phyloP scores from a whole-genome alignment of 1,140 invertebrate genomes.

The Hypsibius dujardini region DNA sequence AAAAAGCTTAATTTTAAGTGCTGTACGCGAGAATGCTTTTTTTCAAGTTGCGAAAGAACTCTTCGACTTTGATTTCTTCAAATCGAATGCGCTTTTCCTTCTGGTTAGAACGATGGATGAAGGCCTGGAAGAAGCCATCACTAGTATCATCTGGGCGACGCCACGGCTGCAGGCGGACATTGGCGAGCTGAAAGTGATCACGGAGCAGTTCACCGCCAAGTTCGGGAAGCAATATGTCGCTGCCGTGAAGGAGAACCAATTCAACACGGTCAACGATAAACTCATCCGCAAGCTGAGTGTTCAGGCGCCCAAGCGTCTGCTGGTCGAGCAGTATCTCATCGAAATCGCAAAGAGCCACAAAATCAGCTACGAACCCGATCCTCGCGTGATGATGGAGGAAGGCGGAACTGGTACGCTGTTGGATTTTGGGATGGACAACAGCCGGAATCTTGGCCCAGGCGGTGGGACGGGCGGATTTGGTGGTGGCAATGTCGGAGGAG shows the following conservation, averaged over 20 bases:
- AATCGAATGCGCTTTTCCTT: no score
- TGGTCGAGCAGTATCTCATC: constrained; percentile 85
- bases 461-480: not conserved
- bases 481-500: not conserved
- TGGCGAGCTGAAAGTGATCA: constrained; percentile 72
- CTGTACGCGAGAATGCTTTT: not conserved
- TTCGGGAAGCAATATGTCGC: constrained; percentile 76
- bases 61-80: constrained; percentile 17
- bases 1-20: not conserved
- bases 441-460: not conserved
- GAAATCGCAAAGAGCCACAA: constrained; percentile 92
- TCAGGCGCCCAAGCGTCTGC: constrained; percentile 80
- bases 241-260: constrained; percentile 53
- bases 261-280: constrained; percentile 75
- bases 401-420: constrained; percentile 58
- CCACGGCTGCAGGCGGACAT: constrained; percentile 47
- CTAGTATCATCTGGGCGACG: constrained; percentile 86
- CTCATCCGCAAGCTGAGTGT: constrained; percentile 86
- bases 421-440: constrained; percentile 38
- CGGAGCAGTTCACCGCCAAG: constrained; percentile 70
- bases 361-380: constrained; percentile 76
- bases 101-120: constrained; percentile 62
- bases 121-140: constrained; percentile 83
- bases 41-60: not conserved
- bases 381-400: constrained; percentile 62